Conservation (phyloP, 1,140 invertebrate genomes). For the Solen grandis region DNA sequence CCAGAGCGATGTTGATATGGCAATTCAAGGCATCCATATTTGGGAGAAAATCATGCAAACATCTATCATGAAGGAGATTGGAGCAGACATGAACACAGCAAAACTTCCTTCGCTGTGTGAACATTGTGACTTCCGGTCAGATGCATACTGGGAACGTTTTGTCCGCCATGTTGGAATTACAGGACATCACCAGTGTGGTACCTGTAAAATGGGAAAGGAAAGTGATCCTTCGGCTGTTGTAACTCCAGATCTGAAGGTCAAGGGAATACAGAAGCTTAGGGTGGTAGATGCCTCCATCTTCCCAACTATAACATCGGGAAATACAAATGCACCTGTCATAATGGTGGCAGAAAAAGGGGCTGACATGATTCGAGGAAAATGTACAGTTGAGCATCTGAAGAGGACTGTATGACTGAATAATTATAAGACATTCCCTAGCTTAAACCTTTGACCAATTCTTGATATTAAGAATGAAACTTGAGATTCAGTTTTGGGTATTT, state of each 20-base stretch:
- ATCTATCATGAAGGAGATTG: neutral
- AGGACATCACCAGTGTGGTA: constrained; percentile 92
- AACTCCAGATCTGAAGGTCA: constrained; percentile 85
- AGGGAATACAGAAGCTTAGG: neutral
- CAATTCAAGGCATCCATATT: constrained; percentile 6
- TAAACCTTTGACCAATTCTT: no score
- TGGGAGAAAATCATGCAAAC: constrained; percentile 19
- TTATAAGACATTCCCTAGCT: no score
- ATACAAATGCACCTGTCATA: constrained; percentile 90
- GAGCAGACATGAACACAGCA: neutral
- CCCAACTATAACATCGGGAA: constrained; percentile 81
- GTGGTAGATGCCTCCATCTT: constrained; percentile 69
- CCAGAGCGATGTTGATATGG: neutral
- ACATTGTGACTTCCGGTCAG: constrained; percentile 45
- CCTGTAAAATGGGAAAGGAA: constrained; percentile 94
- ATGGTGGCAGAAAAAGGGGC: constrained; percentile 94
- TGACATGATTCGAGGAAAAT: constrained; percentile 85
- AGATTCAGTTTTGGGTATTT: no score
- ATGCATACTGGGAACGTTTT: constrained; percentile 76
- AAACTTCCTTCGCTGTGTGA: constrained; percentile 5
- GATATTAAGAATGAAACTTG: no score
- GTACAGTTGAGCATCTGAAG: no score
- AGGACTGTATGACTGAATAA: no score
- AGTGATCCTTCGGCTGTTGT: constrained; percentile 92
- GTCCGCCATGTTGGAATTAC: constrained; percentile 81